Percentiles rank a stretch among this genome's conserved stretches.
Conservation (phyloP, 2,113 vertebrate genomes). For the Vulpes lagopus region DNA sequence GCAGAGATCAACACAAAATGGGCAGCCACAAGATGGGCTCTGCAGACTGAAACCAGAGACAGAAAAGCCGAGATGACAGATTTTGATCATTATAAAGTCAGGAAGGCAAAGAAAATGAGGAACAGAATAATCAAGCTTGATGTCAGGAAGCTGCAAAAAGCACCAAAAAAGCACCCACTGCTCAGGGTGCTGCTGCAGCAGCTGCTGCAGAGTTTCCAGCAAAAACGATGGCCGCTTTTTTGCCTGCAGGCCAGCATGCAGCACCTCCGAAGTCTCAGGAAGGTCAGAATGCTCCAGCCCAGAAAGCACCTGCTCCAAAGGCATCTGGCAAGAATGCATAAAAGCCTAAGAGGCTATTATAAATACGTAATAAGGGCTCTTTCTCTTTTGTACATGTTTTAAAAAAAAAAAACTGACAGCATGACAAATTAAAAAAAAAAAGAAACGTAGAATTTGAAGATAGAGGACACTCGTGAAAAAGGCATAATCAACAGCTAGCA, state of each 20-base stretch:
- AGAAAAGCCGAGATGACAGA: constrained; percentile 97
- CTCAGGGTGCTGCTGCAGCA: not conserved
- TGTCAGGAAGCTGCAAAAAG: constrained; percentile 95
- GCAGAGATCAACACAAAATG: constrained; percentile 95
- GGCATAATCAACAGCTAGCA: not conserved
- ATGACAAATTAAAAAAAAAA: not conserved
- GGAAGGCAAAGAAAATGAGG: constrained; percentile 99
- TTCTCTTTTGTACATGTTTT: constrained; percentile 75
- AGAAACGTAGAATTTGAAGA: not conserved
- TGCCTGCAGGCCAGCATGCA: constrained; percentile 60
- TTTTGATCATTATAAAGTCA: constrained; percentile 98
- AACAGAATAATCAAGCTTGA: constrained; percentile 98
- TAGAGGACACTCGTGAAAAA: not conserved
- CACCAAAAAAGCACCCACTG: constrained; percentile 84
- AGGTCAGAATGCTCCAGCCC: constrained; percentile 62
- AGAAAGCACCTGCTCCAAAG: constrained; percentile 74
- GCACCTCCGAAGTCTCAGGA: constrained; percentile 57
- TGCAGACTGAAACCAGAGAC: constrained; percentile 96
- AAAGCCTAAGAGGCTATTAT: constrained; percentile 12
- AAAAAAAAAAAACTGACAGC: not conserved
- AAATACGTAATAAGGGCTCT: constrained; percentile 79
- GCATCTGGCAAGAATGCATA: constrained; percentile 76
- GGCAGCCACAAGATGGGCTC: constrained; percentile 94
- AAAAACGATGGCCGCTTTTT: not conserved
- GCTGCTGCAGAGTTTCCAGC: constrained; percentile 56